A percentile compares a stretch with the other conserved stretches of the same genome.
Conservation (phyloP, 2,797 vertebrate species). For the Trichosurus vulpecula region DNA sequence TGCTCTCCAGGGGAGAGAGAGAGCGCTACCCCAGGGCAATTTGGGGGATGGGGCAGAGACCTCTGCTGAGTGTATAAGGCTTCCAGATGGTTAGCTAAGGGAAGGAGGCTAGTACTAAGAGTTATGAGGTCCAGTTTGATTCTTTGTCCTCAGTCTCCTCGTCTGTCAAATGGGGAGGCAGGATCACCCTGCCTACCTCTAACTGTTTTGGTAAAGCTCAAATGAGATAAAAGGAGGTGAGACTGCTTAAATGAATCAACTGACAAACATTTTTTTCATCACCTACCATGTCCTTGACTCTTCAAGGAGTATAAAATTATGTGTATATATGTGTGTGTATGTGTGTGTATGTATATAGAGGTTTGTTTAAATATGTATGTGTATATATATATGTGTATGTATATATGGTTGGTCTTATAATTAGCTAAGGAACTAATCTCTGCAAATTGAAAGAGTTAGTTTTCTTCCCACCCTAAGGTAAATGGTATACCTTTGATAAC, state of each 20-base stretch:
- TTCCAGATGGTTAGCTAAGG: not conserved
- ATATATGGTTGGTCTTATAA: not conserved
- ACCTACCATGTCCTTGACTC: not conserved
- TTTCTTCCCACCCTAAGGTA: not conserved
- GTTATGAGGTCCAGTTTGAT: not conserved
- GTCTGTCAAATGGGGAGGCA: not conserved
- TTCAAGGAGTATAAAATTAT: not conserved
- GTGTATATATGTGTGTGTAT: too few species aligned
- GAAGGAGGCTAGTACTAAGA: not conserved
- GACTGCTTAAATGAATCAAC: not conserved
- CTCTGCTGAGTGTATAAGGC: not conserved
- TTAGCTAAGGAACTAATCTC: not conserved
- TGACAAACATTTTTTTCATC: not conserved
- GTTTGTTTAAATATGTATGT: accelerated
- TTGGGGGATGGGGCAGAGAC: not conserved
- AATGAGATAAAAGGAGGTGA: not conserved
- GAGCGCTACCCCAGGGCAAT: not conserved
- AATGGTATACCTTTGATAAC: not conserved
- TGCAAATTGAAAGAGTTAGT: not conserved
- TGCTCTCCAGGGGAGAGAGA: not conserved
- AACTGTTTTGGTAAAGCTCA: not conserved
- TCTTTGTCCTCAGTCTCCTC: not conserved
- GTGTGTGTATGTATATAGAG: too few species aligned
- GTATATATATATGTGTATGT: too few species aligned
- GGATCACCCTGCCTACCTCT: not conserved